Base-by-base conservation (phyloP, 2,113 vertebrate genomes). In the Mixornis gularis region DNA sequence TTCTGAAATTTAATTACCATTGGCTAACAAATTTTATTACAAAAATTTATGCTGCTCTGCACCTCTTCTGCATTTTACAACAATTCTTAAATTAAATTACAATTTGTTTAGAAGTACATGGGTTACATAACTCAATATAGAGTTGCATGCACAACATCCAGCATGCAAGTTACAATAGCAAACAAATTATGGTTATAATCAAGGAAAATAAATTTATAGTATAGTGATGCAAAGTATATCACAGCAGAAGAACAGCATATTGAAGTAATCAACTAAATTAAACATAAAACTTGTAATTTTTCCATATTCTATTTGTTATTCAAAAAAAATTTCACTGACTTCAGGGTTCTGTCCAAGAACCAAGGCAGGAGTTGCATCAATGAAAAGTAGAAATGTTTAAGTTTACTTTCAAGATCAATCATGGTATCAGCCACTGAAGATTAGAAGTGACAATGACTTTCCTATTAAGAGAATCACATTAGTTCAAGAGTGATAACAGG, bases 1-100 rank as follows among this genome's bases (percentile, higher is more conserved):
- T 87, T 85, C 48, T 92, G 58, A 85, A 95, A 96, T 70, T 85
- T 17, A 72, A 74, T 95, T 94, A 74, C 30, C 32, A 85, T 64
- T 4, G 2, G 13, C 73, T 78, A 49, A 44, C 16, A 46, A 7
- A 77, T 78, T 78, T 79, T 74, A 74, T 87, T 90, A 55, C 12
- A 14, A 11, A 41, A 4, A 55, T 55, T 82, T 76, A 48, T 84
- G 64, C 51, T 71, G 20, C 29, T 92, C 14, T 81, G 51, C 36
- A 79, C 8, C 3, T 66, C 82, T 92, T 93, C 87, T 84, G 27
- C 36, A 58, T 60, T 95, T 84, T 88, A 71, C 34, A 90, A 89
- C 22, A 73, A 49, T 64, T 91, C 21, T 73, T 71, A 90, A 76
- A 89, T 88, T 87, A 89, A 91, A 63, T 88, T 77, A 70, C 6